Evolutionary conservation across 2,888 invertebrate genomes (phyloP).

Genomic region (Colletes collaris): DNA sequence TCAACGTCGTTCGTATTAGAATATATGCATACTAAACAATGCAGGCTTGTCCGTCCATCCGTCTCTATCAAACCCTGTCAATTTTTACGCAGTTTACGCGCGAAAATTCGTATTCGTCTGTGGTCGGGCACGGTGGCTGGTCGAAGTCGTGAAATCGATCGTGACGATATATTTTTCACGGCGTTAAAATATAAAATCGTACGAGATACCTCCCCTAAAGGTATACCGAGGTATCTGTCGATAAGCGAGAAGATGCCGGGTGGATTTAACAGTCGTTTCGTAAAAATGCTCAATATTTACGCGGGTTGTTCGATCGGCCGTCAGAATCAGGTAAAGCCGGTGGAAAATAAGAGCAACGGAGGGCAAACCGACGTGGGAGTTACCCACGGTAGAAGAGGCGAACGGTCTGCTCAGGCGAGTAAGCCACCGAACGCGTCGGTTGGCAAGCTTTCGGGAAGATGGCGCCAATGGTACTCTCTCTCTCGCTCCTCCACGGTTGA

Average conservation of each 20-base stretch:
- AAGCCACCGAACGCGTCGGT: constrained; percentile 51
- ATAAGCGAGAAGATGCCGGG: constrained; percentile 63
- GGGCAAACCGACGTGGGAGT: constrained; percentile 68
- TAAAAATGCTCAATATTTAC: constrained; percentile 70
- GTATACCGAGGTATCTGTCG: constrained; percentile 59
- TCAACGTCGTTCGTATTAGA: constrained; percentile 71
- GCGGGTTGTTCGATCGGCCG: constrained; percentile 68
- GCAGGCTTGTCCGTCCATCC: constrained; percentile 1
- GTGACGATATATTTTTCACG: not conserved
- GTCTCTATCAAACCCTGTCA: not conserved
- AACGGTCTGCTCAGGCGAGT: constrained; percentile 55
- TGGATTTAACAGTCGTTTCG: constrained; percentile 68
- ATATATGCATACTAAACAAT: not conserved
- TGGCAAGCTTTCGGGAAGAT: constrained; percentile 66
- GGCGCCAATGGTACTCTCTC: constrained; percentile 68
- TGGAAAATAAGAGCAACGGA: constrained; percentile 70
- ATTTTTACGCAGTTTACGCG: too few relatives aligned
- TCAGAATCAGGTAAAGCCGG: constrained; percentile 67
- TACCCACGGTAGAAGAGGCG: constrained; percentile 66
- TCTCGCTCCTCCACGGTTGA: not conserved
- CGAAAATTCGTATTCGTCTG: too few relatives aligned
- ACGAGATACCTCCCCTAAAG: constrained; percentile 44
- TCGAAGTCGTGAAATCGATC: not conserved
- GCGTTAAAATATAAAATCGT: constrained; percentile 53
- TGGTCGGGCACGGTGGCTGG: not conserved